Percentiles rank a stretch among this genome's conserved stretches.
Conservation (phyloP, 2,888 invertebrate species). For the Harmothoe impar region DNA sequence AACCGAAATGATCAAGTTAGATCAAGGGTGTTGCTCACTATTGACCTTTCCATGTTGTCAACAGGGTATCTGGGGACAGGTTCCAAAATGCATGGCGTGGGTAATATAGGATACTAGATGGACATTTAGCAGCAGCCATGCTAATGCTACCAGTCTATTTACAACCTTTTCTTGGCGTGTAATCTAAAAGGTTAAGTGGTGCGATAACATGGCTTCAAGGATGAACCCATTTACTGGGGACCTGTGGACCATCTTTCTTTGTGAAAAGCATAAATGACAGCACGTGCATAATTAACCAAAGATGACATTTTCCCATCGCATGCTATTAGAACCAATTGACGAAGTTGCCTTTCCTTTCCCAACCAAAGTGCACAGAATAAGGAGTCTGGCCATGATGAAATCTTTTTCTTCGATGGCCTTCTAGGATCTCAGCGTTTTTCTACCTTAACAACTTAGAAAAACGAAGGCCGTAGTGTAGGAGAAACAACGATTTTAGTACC, state of each 20-base stretch:
- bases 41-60: not conserved
- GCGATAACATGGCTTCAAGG: slow-evolving; percentile 1
- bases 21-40: not conserved
- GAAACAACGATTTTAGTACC: too few species aligned
- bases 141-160: not conserved
- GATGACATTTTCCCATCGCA: not conserved
- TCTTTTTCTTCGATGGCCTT: too few species aligned
- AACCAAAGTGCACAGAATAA: too few species aligned
- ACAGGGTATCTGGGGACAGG: not conserved
- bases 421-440: too few species aligned
- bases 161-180: not conserved
- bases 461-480: too few species aligned
- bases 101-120: not conserved
- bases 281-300: slow-evolving; percentile 20
- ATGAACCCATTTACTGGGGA: slow-evolving; percentile 11
- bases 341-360: too few species aligned
- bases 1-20: not conserved
- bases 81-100: not conserved
- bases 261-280: slow-evolving; percentile 22
- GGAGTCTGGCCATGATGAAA: too few species aligned
- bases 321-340: not conserved
- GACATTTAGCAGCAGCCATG: not conserved
- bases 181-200: slow-evolving; percentile 18
- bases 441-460: too few species aligned
- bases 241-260: not conserved